Evolutionary conservation across 2,113 vertebrate genomes (phyloP), one percentile per base, ranked within the genome.

Genomic region (Meriones unguiculatus): DNA sequence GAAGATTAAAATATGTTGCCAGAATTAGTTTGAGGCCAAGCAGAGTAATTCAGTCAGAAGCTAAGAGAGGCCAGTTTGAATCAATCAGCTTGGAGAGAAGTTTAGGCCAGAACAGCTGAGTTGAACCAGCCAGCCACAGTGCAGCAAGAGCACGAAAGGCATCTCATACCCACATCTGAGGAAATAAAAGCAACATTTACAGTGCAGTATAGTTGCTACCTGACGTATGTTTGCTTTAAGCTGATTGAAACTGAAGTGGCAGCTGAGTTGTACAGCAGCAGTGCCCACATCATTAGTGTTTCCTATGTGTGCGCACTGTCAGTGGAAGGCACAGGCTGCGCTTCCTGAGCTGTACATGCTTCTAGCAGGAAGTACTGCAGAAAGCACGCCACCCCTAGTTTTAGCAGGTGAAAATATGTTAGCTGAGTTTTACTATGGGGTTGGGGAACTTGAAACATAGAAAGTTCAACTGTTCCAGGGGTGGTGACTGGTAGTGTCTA

Each of bases 361-460:
- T 93, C 65, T 95, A 35, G 2, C 38, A 41, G 50, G 86, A 15
- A 25, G 35, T 67, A 12, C 25, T 52, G 3, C 62, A 91, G 22
- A 64, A 81, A 81, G 90, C 25, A 92, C 72, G 64, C 87, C 50
- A 52, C 46, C 9, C 69, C 6, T n/a, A 80, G 52, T 90, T 96
- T 94, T 62, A 64, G 67, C 54, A n/a, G 3, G 30, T 87, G 13
- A 81, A 96, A 78, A 62, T 8, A 65, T 10, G 86, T 73, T 87
- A 89, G 32, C 41, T 89, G 41, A 93, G 22, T 64, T 95, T 86
- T 92, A 90, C 87, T 92, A 65, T 73, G 85, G 46, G 13, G 1
- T 20, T 91, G 70, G 81, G 9, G 65, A 91, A 80, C 94, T 72
- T 85, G 87, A 96, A 73, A 22, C 77, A 25, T 50, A 89, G 32